phyloP scores from a whole-genome alignment of 2,113 vertebrate genomes.

The Sus scrofa region DNA sequence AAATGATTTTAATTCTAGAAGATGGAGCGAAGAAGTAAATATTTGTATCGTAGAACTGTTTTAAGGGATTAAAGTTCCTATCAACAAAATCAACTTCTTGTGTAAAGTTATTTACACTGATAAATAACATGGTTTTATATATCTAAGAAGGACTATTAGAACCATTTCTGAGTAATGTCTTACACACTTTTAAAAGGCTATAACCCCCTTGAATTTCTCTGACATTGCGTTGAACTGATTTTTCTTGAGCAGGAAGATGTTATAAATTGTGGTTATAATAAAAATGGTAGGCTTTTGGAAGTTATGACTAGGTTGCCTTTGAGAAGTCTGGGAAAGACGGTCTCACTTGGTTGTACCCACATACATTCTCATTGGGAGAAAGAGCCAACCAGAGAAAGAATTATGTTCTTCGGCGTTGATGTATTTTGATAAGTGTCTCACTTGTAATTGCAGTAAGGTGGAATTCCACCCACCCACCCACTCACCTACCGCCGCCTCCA shows the following conservation, averaged over 20 bases:
- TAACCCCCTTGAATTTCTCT: conserved; percentile 6
- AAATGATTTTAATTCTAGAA: conserved; percentile 59
- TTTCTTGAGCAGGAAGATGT: conserved; percentile 35
- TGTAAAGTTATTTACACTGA: conserved; percentile 30
- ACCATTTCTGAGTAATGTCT: conserved; percentile 39
- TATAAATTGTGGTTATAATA: background rate
- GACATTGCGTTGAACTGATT: background rate
- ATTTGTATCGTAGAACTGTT: conserved; percentile 41
- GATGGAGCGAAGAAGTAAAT: conserved; percentile 41
- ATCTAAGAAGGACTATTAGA: background rate
- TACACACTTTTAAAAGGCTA: background rate
- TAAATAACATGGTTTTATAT: conserved; percentile 23
- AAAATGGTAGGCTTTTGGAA: background rate
- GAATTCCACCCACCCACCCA: too few species aligned
- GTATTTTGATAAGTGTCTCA: background rate
- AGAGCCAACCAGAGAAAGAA: background rate
- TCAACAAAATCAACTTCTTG: conserved; percentile 42
- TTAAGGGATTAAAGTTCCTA: conserved; percentile 38
- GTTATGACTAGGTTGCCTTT: background rate
- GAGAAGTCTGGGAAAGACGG: background rate
- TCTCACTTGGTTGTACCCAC: background rate
- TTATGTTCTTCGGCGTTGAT: background rate
- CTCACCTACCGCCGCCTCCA: too few species aligned
- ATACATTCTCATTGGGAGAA: too few species aligned
- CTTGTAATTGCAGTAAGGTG: background rate